Evolutionary conservation across 2,113 vertebrate genomes (phyloP).

Genomic region (Alosa alosa): DNA sequence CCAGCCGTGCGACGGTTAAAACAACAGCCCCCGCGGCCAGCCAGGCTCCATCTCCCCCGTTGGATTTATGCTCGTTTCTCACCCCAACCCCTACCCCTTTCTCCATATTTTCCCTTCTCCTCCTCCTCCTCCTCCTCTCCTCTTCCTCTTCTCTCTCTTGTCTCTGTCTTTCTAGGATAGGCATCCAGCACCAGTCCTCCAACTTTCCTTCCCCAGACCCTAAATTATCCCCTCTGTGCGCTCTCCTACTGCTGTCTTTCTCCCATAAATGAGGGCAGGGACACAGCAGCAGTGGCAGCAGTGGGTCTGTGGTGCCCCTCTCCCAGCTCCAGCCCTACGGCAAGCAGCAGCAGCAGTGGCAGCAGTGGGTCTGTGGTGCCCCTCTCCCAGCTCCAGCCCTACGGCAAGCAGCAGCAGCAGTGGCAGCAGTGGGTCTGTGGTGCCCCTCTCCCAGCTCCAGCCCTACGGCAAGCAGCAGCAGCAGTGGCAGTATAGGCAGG

Average conservation of each 20-base stretch:
- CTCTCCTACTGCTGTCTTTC: constrained; percentile 4
- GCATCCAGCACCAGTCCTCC: neutral
- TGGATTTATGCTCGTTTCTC: constrained; percentile 55
- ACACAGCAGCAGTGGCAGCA: constrained; percentile 12
- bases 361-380: constrained; percentile 3
- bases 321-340: neutral
- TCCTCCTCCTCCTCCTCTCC: neutral
- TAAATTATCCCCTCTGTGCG: constrained; percentile 20
- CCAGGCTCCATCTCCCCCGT: constrained; percentile 55
- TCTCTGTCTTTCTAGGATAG: constrained; percentile 5
- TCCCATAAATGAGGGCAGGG: constrained; percentile 20
- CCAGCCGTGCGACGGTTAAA: constrained; percentile 58
- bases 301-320: neutral
- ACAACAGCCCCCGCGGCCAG: constrained; percentile 63
- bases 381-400: neutral
- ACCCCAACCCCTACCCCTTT: constrained; percentile 25
- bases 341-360: neutral
- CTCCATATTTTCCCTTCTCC: constrained; percentile 18
- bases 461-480: neutral
- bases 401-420: neutral
- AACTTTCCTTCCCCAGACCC: neutral
- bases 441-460: neutral
- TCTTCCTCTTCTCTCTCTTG: neutral
- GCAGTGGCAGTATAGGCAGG: neutral
- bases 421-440: neutral